Percentiles rank a stretch among this genome's conserved stretches.
These are phyloP conservation scores for Ophonus ardosiacus DNA, from an alignment of 2,888 invertebrate genomes.

Conservation along the genomic window DNA sequence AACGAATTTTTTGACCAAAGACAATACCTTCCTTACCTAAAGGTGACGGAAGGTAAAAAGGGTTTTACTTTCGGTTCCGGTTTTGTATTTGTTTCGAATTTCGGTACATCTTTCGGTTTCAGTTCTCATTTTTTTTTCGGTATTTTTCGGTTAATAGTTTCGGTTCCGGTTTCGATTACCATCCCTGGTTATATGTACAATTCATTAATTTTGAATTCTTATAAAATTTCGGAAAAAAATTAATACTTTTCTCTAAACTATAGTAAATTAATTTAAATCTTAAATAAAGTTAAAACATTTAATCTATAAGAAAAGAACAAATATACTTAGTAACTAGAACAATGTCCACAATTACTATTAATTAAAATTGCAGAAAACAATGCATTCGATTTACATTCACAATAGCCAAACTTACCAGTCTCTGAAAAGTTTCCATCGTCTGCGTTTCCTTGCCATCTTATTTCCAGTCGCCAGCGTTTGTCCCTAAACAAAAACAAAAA, in stretches of 20 bases:
- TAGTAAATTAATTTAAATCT: background rate
- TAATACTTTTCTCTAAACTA: background rate
- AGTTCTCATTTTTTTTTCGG: no score
- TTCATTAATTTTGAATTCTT: no score
- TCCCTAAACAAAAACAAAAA: conserved; percentile 14
- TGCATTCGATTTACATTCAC: conserved; percentile 14
- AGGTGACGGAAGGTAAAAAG: no score
- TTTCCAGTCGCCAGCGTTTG: background rate
- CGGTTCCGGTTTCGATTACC: no score
- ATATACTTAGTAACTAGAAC: background rate
- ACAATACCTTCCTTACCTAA: no score
- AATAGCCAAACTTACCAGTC: conserved; percentile 26
- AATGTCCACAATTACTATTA: conserved; percentile 22
- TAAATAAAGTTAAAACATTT: conserved; percentile 4
- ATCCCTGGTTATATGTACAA: no score
- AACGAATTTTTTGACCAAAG: no score
- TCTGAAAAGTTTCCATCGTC: conserved; percentile 14
- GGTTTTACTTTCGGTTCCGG: no score
- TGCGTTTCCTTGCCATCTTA: background rate
- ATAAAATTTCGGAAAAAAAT: no score
- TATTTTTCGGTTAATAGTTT: no score
- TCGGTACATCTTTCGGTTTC: no score
- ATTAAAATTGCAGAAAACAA: conserved; percentile 21
- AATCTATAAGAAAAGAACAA: background rate
- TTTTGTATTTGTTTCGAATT: no score